phyloP scores from a whole-genome alignment of 2,888 invertebrate genomes.

The Crepidodera aurea region DNA sequence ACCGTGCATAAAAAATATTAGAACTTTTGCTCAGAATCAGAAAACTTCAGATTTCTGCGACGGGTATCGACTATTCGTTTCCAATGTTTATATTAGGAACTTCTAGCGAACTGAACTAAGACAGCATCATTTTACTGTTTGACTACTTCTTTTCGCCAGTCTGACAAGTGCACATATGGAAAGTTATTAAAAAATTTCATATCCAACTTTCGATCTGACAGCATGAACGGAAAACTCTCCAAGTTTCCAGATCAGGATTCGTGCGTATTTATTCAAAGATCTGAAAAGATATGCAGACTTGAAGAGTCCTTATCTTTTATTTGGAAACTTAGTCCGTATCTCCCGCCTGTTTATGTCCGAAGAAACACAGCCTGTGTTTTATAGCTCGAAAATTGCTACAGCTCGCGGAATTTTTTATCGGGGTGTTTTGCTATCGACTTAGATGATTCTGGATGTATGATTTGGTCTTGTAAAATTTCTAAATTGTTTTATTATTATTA shows the following conservation, averaged over 20 bases:
- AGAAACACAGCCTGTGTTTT: constrained; percentile 51
- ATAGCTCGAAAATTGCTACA: constrained; percentile 50
- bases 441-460: too few species aligned
- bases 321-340: constrained; percentile 55
- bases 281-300: constrained; percentile 38
- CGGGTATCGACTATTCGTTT: constrained; percentile 18
- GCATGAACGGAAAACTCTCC: constrained; percentile 48
- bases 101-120: constrained; percentile 12
- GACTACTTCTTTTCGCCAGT: constrained; percentile 32
- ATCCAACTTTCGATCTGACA: constrained; percentile 48
- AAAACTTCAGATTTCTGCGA: neutral
- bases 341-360: constrained; percentile 52
- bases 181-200: constrained; percentile 52
- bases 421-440: constrained; percentile 3
- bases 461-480: neutral
- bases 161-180: constrained; percentile 48
- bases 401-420: constrained; percentile 31
- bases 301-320: constrained; percentile 53
- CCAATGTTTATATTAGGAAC: constrained; percentile 32
- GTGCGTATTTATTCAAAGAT: constrained; percentile 36
- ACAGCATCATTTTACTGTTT: constrained; percentile 30
- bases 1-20: too few species aligned
- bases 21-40: too few species aligned
- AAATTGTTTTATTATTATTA: too few species aligned
- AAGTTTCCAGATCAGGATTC: constrained; percentile 44